Conservation (phyloP, 1,140 invertebrate species). For the Temnothorax longispinosus region DNA sequence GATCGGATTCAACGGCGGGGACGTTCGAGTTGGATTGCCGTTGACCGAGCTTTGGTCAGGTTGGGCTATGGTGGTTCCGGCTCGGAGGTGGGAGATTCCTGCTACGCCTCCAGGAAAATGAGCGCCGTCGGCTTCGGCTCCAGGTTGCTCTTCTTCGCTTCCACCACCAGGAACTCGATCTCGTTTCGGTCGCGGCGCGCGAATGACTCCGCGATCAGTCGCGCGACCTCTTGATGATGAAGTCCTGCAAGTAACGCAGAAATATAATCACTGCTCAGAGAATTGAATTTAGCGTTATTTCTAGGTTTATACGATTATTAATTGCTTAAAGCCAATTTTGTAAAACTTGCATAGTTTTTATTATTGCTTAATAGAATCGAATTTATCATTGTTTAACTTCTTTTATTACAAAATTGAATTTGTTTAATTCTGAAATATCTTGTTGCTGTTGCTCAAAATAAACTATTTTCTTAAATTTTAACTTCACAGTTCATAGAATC, state of each 20-base stretch:
- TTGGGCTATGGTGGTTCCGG: slow-evolving; percentile 81
- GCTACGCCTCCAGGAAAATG: slow-evolving; percentile 95
- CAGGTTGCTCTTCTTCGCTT: slow-evolving; percentile 95
- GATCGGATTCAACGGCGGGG: slow-evolving; percentile 35
- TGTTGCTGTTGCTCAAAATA: neutral
- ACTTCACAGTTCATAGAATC: neutral
- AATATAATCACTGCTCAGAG: neutral
- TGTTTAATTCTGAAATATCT: neutral
- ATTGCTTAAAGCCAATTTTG: neutral
- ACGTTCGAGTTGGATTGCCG: slow-evolving; percentile 17
- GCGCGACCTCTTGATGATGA: slow-evolving; percentile 92
- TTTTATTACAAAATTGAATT: neutral
- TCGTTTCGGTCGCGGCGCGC: slow-evolving; percentile 93
- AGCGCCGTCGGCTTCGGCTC: slow-evolving; percentile 95
- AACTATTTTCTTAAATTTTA: neutral
- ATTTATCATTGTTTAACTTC: neutral
- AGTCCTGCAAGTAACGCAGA: slow-evolving; percentile 81
- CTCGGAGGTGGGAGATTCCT: slow-evolving; percentile 86
- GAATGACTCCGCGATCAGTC: slow-evolving; percentile 95
- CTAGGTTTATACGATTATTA: no score
- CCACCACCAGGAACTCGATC: slow-evolving; percentile 95
- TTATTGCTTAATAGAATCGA: neutral
- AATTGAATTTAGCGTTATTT: neutral
- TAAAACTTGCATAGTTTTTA: neutral
- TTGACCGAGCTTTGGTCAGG: slow-evolving; percentile 60